Conservation (phyloP, 92 coral and sea anemone genomes). For the Zoanthus gigantus region DNA sequence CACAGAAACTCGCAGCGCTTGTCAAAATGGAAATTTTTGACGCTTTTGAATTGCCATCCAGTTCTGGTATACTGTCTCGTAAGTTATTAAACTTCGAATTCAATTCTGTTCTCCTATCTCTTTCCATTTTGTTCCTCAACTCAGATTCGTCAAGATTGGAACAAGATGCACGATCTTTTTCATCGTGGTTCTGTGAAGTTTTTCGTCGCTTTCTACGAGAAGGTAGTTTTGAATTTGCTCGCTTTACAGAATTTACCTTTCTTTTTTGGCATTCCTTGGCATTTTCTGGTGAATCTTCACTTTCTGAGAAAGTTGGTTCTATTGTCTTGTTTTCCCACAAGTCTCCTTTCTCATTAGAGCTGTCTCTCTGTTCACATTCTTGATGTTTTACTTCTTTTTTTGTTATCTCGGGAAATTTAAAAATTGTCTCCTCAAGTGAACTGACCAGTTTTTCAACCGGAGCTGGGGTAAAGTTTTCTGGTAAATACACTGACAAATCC, state of each 20-base stretch:
- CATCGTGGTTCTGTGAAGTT: background rate
- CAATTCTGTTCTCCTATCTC: conserved; percentile 24
- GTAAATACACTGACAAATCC: conserved; percentile 71
- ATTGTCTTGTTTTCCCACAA: background rate
- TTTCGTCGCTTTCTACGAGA: conserved; percentile 19
- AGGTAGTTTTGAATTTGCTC: background rate
- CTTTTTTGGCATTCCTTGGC: background rate
- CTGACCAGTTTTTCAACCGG: conserved; percentile 66
- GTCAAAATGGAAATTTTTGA: conserved; percentile 31
- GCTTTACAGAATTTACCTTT: too few relatives aligned
- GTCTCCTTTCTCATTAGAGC: background rate
- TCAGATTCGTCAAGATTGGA: conserved; percentile 18
- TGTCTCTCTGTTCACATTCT: background rate
- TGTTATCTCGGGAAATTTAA: conserved; percentile 56
- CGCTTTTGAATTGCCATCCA: conserved; percentile 13
- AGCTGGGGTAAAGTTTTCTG: conserved; percentile 70
- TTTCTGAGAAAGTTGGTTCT: background rate
- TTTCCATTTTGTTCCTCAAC: conserved; percentile 34
- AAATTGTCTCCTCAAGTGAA: conserved; percentile 57
- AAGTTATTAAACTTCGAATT: conserved; percentile 34
- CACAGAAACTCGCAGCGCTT: conserved; percentile 28
- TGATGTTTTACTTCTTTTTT: background rate
- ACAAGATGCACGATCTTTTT: background rate
- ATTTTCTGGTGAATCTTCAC: background rate
- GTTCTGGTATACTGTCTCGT: conserved; percentile 28